Percentiles rank a stretch among this genome's conserved stretches.
These are phyloP conservation scores for Bugulina stolonifera DNA, from an alignment of 2,888 invertebrate species.

Conservation along the genomic window DNA sequence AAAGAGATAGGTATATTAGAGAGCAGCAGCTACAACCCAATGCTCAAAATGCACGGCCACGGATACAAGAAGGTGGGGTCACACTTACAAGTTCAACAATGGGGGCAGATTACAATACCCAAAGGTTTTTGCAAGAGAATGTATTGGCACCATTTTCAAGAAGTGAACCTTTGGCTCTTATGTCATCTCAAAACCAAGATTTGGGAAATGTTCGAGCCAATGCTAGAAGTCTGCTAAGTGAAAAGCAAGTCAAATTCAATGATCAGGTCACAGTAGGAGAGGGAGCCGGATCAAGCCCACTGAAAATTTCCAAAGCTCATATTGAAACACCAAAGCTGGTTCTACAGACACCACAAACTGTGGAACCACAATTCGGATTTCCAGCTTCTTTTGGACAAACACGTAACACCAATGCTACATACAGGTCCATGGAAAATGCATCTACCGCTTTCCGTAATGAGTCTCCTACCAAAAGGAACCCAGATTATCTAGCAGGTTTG, in stretches of 20 bases:
- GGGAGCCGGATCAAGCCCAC: constrained; percentile 35
- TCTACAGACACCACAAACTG: not conserved
- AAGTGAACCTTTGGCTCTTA: constrained; percentile 41
- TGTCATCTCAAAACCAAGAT: constrained; percentile 44
- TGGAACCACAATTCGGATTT: not conserved
- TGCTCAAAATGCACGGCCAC: constrained; percentile 35
- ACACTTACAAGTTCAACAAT: constrained; percentile 39
- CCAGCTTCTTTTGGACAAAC: not conserved
- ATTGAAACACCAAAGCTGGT: constrained; percentile 30
- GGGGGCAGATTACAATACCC: constrained; percentile 44
- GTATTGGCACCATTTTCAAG: constrained; percentile 36
- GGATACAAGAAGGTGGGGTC: constrained; percentile 38
- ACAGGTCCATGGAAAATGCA: not conserved
- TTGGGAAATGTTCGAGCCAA: constrained; percentile 34
- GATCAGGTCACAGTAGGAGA: constrained; percentile 39
- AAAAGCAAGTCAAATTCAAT: constrained; percentile 39
- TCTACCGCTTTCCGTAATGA: not conserved
- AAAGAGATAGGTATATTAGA: constrained; percentile 35
- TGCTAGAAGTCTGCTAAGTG: constrained; percentile 2
- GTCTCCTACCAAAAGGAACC: no score
- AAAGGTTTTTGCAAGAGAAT: constrained; percentile 48
- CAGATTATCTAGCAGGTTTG: not conserved
- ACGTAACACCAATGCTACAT: not conserved
- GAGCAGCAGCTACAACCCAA: constrained; percentile 39
- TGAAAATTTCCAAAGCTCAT: constrained; percentile 34